Evolutionary conservation across 1,140 invertebrate genomes (phyloP).

Genomic region (Harpegnathos saltator): DNA sequence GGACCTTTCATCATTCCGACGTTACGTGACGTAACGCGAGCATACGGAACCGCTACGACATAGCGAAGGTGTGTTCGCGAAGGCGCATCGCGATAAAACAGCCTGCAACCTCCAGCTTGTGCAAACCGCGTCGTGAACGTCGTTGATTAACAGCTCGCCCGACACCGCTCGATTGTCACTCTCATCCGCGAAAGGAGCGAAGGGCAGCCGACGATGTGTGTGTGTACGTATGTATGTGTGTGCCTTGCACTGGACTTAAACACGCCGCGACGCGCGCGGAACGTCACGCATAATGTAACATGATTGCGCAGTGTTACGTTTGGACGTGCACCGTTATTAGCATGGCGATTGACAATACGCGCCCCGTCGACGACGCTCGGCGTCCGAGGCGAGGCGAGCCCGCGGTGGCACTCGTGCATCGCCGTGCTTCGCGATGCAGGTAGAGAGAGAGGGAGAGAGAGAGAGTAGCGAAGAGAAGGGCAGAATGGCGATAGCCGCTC

Average conservation of each 20-base stretch:
- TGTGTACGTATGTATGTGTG: neutral
- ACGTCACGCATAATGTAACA: constrained; percentile 82
- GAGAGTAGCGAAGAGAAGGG: constrained; percentile 61
- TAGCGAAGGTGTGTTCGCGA: neutral
- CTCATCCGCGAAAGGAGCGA: neutral
- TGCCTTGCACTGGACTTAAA: constrained; percentile 45
- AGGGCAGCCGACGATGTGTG: neutral
- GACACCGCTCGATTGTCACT: constrained; percentile 4
- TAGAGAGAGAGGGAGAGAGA: too few relatives aligned
- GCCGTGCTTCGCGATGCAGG: constrained; percentile 19
- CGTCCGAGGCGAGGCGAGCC: constrained; percentile 41
- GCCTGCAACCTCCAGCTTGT: neutral
- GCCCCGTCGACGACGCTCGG: constrained; percentile 42
- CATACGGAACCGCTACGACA: too few relatives aligned
- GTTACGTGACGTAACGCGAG: too few relatives aligned
- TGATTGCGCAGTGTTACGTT: constrained; percentile 80
- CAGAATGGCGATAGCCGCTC: constrained; percentile 65
- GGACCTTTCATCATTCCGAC: too few relatives aligned
- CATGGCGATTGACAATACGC: constrained; percentile 70
- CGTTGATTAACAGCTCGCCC: constrained; percentile 1
- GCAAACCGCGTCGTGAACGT: neutral
- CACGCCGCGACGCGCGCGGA: constrained; percentile 32
- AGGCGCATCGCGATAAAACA: neutral
- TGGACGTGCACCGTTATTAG: constrained; percentile 79
- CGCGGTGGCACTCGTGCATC: constrained; percentile 25